Conservation (phyloP, 2,797 vertebrate species). For the Ctenopoma multispine region DNA sequence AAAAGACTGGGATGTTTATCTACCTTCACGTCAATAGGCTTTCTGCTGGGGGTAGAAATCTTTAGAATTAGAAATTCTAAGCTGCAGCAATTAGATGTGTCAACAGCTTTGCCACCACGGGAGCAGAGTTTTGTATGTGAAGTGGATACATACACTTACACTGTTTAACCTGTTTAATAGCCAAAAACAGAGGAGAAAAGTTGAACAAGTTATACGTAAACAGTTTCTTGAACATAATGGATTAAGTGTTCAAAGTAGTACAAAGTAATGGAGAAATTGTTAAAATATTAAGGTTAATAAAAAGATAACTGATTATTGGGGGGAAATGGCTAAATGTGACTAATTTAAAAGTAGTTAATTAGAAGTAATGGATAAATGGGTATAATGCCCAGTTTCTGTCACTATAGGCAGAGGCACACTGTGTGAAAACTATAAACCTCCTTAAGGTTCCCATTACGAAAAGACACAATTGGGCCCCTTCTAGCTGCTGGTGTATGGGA, state of each 20-base stretch:
- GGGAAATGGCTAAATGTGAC: too few species aligned
- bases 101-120: slow-evolving; percentile 49
- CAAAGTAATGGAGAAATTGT: neutral
- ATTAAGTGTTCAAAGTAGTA: too few species aligned
- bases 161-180: slow-evolving; percentile 18
- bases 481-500: too few species aligned
- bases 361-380: neutral
- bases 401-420: too few species aligned
- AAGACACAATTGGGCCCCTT: too few species aligned
- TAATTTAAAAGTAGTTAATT: neutral
- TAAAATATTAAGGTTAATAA: neutral
- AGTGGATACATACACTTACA: slow-evolving; percentile 13
- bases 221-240: too few species aligned
- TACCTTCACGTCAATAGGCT: slow-evolving; percentile 71
- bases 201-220: too few species aligned
- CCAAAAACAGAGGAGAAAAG: neutral
- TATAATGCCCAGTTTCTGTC: neutral
- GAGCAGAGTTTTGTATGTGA: slow-evolving; percentile 31
- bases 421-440: too few species aligned
- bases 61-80: slow-evolving; percentile 67
- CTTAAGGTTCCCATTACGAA: too few species aligned
- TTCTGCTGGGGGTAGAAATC: slow-evolving; percentile 53
- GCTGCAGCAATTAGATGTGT: slow-evolving; percentile 52
- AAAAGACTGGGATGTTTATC: slow-evolving; percentile 80
- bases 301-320: too few species aligned